A percentile compares a stretch with the other conserved stretches of the same genome.
Evolutionary conservation across 2,888 invertebrate genomes (phyloP).

Genomic region (Exocentrus adspersus): DNA sequence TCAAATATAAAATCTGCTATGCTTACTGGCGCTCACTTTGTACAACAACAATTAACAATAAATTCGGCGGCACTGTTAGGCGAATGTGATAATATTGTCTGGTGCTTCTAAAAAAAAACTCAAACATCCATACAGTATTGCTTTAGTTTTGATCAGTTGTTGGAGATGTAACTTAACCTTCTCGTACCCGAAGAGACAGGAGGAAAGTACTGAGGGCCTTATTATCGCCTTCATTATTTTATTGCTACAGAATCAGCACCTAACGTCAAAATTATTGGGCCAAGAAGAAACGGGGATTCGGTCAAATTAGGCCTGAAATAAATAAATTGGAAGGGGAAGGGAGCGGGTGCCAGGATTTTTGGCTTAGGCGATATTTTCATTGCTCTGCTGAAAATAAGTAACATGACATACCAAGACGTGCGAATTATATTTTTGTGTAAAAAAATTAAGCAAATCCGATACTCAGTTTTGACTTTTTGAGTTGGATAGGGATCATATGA

Average conservation of each 20-base stretch:
- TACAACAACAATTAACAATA: conserved; percentile 42
- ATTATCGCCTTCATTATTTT: conserved; percentile 18
- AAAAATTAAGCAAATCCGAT: not conserved
- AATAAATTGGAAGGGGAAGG: conserved; percentile 29
- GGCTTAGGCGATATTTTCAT: conserved; percentile 30
- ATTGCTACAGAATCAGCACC: conserved; percentile 8
- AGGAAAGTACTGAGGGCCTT: not conserved
- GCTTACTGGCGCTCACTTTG: conserved; percentile 25
- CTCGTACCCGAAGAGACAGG: conserved; percentile 16
- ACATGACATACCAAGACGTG: no score
- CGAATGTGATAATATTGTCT: conserved; percentile 46
- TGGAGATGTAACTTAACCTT: not conserved
- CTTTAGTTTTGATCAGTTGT: conserved; percentile 28
- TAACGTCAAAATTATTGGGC: not conserved
- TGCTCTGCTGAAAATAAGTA: conserved; percentile 35
- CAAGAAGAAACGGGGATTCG: not conserved
- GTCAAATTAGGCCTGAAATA: conserved; percentile 2
- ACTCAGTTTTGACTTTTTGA: no score
- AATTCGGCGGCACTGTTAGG: conserved; percentile 44
- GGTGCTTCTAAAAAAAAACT: conserved; percentile 33
- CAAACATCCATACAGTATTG: conserved; percentile 36
- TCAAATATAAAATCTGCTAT: conserved; percentile 46
- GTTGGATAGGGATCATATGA: no score
- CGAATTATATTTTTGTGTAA: not conserved
- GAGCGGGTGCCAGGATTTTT: conserved; percentile 23